Base-by-base conservation (phyloP, 2,888 invertebrate genomes). In the Philaethria dido region DNA sequence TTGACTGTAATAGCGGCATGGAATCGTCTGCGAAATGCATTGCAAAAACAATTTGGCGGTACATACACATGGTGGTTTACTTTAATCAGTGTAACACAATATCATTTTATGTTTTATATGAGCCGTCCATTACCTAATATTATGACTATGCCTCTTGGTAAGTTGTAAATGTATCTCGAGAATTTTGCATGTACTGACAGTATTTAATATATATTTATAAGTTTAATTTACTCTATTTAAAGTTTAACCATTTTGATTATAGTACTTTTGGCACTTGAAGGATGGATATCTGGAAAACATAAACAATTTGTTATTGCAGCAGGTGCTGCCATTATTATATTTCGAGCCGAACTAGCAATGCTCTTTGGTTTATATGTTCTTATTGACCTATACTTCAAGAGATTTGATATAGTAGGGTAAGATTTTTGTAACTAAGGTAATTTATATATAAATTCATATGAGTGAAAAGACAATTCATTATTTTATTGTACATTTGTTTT, bases 71-170 rank as follows among this genome's bases (percentile, higher is more conserved):
- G 95, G 82, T 98, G 98, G 98, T 96, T 96, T 79, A 94, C 96
- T 22, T 87, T 95, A 5, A 95, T 99, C 66, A 98, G 97, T 1
- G 94, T 96, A 20, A 96, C 98, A 0, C 99, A 99, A 86, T 99
- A 99, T 87, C 99, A 99, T 89, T 98, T 99, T 82, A 96, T 99
- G 94, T 99, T 98, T 87, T 99, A 99, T 84, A 94, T 98, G 88
- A 97, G 98, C 78, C 94, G 99, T 69, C 96, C 99, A 13, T 93
- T 99, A 77, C 99, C 99, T 64, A 99, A 99, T 87, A 97, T 97
- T 39, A 97, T 99, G 94, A 98, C 97, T 45, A 87, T 99, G 79
- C 97, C 97, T 62, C 88, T 98, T 81, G 98, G 99, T 99, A 94
- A 93, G 88, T 4, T 60, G 13, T 14, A n/a, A 29, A n/a, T 55